Evolutionary conservation across 2,888 invertebrate genomes (phyloP).

Genomic region (Nymphalis urticae): DNA sequence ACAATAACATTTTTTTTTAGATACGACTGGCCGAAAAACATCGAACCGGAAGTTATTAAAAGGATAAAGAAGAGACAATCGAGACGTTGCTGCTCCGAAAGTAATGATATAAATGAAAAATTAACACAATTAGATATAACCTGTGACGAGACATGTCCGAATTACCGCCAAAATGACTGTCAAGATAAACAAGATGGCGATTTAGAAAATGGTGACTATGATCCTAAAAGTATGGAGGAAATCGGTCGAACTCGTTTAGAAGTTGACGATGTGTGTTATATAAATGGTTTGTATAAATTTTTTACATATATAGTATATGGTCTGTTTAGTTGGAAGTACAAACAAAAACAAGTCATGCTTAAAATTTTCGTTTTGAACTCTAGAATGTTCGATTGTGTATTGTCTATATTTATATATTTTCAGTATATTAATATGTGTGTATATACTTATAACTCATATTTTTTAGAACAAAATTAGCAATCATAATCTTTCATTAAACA

Average conservation of each 20-base stretch:
- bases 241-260: conserved; percentile 84
- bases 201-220: conserved; percentile 50
- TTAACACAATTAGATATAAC: conserved; percentile 35
- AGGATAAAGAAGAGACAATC: conserved; percentile 54
- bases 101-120: conserved; percentile 43
- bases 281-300: conserved; percentile 87
- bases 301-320: not conserved
- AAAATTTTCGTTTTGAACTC: no score
- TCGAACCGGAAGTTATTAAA: conserved; percentile 68
- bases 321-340: not conserved
- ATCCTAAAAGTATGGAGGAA: conserved; percentile 82
- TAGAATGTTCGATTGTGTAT: no score
- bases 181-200: conserved; percentile 40
- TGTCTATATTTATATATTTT: no score
- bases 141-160: conserved; percentile 44
- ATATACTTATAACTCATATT: no score
- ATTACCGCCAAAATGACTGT: conserved; percentile 39
- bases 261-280: conserved; percentile 93
- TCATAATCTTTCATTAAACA: no score
- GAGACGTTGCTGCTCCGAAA: conserved; percentile 52
- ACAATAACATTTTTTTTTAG: conserved; percentile 54
- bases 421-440: no score
- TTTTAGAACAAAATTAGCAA: no score
- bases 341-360: no score
- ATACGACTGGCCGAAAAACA: conserved; percentile 88